A percentile compares a stretch with the other conserved stretches of the same genome.
Conservation (phyloP, 2,888 invertebrate genomes). For the Agrilus cyanescens region DNA sequence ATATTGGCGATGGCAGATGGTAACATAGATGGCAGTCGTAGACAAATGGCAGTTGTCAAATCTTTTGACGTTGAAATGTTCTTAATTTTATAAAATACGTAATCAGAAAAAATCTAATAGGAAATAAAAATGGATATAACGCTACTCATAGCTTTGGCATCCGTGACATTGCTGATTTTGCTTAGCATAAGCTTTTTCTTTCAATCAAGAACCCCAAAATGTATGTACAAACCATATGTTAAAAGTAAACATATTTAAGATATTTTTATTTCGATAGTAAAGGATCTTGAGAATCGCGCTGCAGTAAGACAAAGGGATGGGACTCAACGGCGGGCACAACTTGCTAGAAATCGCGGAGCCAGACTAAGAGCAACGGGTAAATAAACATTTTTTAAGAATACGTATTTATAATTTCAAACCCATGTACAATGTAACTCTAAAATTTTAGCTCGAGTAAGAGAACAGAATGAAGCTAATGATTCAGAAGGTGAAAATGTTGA, state of each 20-base stretch:
- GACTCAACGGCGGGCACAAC: conserved; percentile 56
- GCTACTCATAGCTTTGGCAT: conserved; percentile 35
- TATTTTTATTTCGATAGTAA: conserved; percentile 6
- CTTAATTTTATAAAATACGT: no score
- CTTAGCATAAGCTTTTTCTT: conserved; percentile 33
- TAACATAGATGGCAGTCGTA: no score
- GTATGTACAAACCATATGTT: conserved; percentile 7
- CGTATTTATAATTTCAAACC: conserved; percentile 5
- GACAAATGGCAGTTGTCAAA: no score
- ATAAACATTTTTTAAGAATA: neutral
- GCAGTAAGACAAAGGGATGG: conserved; percentile 35
- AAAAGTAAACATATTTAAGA: conserved; percentile 3
- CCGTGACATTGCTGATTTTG: conserved; percentile 30
- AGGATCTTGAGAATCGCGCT: conserved; percentile 16
- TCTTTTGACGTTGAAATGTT: no score
- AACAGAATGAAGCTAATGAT: conserved; percentile 28
- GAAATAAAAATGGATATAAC: conserved; percentile 34
- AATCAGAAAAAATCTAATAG: neutral
- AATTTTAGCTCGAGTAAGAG: conserved; percentile 3
- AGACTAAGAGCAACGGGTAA: conserved; percentile 49
- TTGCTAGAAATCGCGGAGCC: conserved; percentile 59
- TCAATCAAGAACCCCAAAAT: conserved; percentile 18
- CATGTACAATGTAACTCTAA: no score
- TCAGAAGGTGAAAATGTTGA: conserved; percentile 26
- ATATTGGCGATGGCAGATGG: no score